phyloP scores from a whole-genome alignment of 2,797 vertebrate species.

The Leptoclinus maculatus region DNA sequence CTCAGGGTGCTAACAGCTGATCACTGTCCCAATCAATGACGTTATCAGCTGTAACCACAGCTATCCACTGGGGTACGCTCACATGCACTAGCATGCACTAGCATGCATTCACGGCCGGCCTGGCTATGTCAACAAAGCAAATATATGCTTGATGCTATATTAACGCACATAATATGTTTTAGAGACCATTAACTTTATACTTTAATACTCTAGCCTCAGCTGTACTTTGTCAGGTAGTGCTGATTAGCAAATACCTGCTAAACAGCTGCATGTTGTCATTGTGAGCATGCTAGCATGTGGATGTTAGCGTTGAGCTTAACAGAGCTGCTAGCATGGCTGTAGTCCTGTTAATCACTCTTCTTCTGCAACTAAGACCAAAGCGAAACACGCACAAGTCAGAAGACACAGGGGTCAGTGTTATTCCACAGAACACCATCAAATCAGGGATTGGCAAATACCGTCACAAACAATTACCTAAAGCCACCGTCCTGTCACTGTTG shows the following conservation, averaged over 20 bases:
- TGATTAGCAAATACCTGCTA: not conserved
- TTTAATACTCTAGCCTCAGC: not conserved
- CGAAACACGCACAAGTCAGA: not conserved
- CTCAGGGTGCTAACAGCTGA: not conserved
- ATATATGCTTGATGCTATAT: no score
- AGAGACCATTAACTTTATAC: not conserved
- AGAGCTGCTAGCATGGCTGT: conserved; percentile 12
- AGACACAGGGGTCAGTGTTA: conserved; percentile 17
- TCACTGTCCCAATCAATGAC: not conserved
- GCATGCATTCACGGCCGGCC: not conserved
- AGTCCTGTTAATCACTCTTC: conserved; percentile 26
- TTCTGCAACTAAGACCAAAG: conserved; percentile 12
- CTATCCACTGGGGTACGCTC: not conserved
- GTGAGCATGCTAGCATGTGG: not conserved
- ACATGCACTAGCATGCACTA: not conserved
- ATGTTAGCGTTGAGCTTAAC: not conserved
- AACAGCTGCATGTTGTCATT: not conserved
- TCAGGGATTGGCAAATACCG: conserved; percentile 53
- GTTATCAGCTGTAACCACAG: not conserved
- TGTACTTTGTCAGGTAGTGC: not conserved
- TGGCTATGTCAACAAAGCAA: not conserved
- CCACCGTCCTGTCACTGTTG: conserved; percentile 46
- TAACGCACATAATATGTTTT: not conserved
- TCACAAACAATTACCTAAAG: conserved; percentile 66
- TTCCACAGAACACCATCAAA: conserved; percentile 52